A percentile compares a stretch with the other conserved stretches of the same genome.
phyloP scores from a whole-genome alignment of 2,113 vertebrate species.

The Rhombomys opimus region DNA sequence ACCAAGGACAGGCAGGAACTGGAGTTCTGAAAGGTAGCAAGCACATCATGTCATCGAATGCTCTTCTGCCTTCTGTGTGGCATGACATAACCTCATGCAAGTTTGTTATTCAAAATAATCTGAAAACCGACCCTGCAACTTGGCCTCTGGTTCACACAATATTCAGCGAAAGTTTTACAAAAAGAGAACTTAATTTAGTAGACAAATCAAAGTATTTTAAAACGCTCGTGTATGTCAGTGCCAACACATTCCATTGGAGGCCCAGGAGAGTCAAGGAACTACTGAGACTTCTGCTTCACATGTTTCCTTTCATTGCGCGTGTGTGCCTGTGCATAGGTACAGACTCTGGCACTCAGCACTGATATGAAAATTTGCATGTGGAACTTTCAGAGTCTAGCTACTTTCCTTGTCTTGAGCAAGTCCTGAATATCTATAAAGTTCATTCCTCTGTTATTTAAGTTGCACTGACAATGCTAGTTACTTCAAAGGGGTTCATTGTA shows the following conservation, averaged over 20 bases:
- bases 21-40: slow-evolving; percentile 72
- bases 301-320: background rate
- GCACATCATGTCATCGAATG: slow-evolving; percentile 76
- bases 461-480: background rate
- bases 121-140: slow-evolving; percentile 84
- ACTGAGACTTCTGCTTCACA: background rate
- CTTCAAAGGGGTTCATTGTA: slow-evolving; percentile 1
- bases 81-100: slow-evolving; percentile 82
- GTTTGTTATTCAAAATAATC: slow-evolving; percentile 85
- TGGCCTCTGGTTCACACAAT: slow-evolving; percentile 82
- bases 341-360: background rate
- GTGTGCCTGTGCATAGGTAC: background rate
- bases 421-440: background rate
- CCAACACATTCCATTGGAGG: slow-evolving; percentile 63
- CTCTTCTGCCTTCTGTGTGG: slow-evolving; percentile 81
- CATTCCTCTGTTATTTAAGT: slow-evolving; percentile 13
- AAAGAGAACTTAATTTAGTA: slow-evolving; percentile 83
- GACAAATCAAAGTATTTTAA: slow-evolving; percentile 81
- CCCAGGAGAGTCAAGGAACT: background rate
- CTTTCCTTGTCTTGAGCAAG: background rate
- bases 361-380: background rate
- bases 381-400: background rate
- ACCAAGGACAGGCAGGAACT: slow-evolving; percentile 51
- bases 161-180: slow-evolving; percentile 82
- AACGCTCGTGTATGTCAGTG: slow-evolving; percentile 52